Evolutionary conservation across 2,888 invertebrate species (phyloP).

Genomic region (Stenoptilia bipunctidactyla): DNA sequence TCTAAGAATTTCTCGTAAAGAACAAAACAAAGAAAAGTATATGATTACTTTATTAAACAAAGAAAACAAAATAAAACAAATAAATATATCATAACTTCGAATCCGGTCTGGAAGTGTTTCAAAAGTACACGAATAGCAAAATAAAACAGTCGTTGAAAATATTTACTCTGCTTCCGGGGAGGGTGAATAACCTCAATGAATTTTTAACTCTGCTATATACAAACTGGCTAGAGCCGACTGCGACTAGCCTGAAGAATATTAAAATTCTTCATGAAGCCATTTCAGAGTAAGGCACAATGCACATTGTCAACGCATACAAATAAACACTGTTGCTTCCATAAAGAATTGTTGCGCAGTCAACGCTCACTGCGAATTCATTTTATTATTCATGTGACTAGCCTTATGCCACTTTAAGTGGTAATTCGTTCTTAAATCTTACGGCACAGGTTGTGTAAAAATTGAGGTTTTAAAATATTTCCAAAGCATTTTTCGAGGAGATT

Average conservation of each 20-base stretch:
- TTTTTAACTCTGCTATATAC: background rate
- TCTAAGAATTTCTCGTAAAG: no score
- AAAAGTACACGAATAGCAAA: background rate
- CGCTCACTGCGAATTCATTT: constrained; percentile 50
- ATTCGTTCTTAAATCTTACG: no score
- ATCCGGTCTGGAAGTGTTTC: no score
- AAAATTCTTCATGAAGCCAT: constrained; percentile 25
- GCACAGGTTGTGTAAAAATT: no score
- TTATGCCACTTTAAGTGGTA: constrained; percentile 47
- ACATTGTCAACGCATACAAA: constrained; percentile 63
- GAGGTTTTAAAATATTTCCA: no score
- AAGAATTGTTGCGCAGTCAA: constrained; percentile 53
- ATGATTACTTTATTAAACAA: no score
- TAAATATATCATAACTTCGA: no score
- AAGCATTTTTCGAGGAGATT: no score
- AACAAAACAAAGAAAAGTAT: no score
- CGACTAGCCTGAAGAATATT: constrained; percentile 21
- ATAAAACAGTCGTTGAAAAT: background rate
- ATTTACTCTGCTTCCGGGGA: background rate
- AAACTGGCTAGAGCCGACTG: background rate
- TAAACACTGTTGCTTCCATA: constrained; percentile 54
- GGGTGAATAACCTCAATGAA: constrained; percentile 1
- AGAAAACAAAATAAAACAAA: no score
- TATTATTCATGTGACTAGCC: constrained; percentile 63
- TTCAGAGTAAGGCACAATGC: constrained; percentile 44